phyloP scores from a whole-genome alignment of 2,888 invertebrate species.

The Eueremaeus valkanovi region DNA sequence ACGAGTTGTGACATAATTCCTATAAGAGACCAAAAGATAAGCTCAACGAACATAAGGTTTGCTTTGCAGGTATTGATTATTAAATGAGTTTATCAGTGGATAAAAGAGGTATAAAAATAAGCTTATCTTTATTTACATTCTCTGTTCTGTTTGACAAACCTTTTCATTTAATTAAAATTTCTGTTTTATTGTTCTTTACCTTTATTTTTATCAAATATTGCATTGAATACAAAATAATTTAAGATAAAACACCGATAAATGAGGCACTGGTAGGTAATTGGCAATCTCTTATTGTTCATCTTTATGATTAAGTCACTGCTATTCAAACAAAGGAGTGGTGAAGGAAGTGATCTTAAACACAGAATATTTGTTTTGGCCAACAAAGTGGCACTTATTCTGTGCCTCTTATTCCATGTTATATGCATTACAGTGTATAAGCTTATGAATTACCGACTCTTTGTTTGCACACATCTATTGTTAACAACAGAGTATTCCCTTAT shows the following conservation, averaged over 20 bases:
- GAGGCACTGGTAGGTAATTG: constrained; percentile 24
- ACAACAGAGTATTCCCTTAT: too few relatives aligned
- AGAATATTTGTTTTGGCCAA: constrained; percentile 29
- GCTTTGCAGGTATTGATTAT: constrained; percentile 7
- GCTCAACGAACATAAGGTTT: background rate
- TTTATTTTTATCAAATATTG: background rate
- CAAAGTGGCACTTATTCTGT: constrained; percentile 14
- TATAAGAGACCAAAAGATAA: background rate
- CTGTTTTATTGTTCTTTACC: background rate
- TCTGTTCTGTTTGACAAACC: background rate
- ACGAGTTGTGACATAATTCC: background rate
- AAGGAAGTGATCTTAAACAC: constrained; percentile 31
- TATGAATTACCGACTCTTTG: constrained; percentile 1
- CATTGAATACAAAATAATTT: background rate
- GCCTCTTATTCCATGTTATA: background rate
- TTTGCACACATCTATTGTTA: background rate
- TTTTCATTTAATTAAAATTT: constrained; percentile 12
- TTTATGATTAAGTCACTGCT: constrained; percentile 22
- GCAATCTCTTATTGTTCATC: background rate
- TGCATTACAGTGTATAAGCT: background rate
- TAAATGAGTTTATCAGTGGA: background rate
- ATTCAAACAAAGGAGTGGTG: constrained; percentile 8
- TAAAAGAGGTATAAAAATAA: constrained; percentile 11
- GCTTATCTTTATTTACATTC: background rate
- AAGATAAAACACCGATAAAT: background rate